Conservation (phyloP, 2,797 vertebrate species). For the Darevskia mixta region DNA sequence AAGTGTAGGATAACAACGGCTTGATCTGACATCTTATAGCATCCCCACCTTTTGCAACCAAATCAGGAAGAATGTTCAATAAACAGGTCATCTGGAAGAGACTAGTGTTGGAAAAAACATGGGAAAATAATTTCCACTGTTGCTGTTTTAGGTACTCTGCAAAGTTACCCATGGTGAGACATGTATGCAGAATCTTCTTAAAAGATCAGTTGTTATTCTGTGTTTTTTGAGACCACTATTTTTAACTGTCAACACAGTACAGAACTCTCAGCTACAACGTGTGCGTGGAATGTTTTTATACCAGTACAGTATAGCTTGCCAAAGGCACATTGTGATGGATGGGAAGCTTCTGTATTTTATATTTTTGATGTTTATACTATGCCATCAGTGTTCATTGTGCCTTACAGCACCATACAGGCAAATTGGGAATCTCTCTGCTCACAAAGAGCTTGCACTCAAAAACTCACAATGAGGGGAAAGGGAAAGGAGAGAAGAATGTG, state of each 20-base stretch:
- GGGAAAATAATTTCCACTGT: neutral
- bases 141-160: neutral
- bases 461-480: neutral
- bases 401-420: neutral
- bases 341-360: neutral
- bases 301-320: neutral
- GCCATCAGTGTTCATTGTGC: neutral
- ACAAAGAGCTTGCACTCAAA: neutral
- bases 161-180: neutral
- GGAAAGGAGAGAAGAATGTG: neutral
- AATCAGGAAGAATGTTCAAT: too few relatives aligned
- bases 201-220: slow-evolving; percentile 42
- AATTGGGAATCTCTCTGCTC: neutral
- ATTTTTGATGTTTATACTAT: neutral
- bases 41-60: too few relatives aligned
- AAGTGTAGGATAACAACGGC: too few relatives aligned
- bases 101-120: neutral
- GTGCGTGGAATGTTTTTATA: neutral
- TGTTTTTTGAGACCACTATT: slow-evolving; percentile 10
- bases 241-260: neutral
- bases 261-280: neutral
- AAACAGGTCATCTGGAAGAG: too few relatives aligned
- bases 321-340: neutral
- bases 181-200: slow-evolving; percentile 35
- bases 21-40: too few relatives aligned